phyloP scores from a whole-genome alignment of 2,888 invertebrate species.

The Cheilosia vernalis region DNA sequence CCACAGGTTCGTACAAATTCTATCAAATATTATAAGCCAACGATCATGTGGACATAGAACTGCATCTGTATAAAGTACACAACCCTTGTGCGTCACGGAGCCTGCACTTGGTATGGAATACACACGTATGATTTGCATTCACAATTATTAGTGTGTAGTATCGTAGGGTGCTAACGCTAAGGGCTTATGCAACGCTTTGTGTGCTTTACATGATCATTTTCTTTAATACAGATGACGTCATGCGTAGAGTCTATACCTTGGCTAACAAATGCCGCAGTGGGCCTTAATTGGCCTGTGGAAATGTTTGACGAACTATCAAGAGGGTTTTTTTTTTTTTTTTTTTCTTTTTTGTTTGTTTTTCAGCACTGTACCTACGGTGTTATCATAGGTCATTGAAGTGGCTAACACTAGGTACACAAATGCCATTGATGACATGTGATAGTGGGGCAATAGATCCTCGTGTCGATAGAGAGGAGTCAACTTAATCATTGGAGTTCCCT shows the following conservation, averaged over 20 bases:
- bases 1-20: slow-evolving; percentile 61
- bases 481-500: not conserved
- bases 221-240: slow-evolving; percentile 19
- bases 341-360: not conserved
- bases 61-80: slow-evolving; percentile 3
- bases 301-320: not conserved
- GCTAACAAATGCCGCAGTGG: slow-evolving; percentile 42
- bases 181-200: slow-evolving; percentile 1
- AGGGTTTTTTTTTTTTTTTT: not conserved
- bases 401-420: slow-evolving; percentile 12
- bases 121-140: slow-evolving; percentile 1
- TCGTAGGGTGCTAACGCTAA: not conserved
- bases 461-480: slow-evolving; percentile 2
- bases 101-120: not conserved
- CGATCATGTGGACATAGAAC: not conserved
- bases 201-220: slow-evolving; percentile 1
- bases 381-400: slow-evolving; percentile 66
- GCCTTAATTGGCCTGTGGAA: not conserved
- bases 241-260: slow-evolving; percentile 14
- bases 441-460: not conserved
- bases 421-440: not conserved
- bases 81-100: slow-evolving; percentile 16
- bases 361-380: not conserved
- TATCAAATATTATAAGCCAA: not conserved
- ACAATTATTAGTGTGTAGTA: not conserved